These are phyloP conservation scores for Megalops atlanticus DNA, from an alignment of 2,113 vertebrate genomes.

Conservation along the genomic window DNA sequence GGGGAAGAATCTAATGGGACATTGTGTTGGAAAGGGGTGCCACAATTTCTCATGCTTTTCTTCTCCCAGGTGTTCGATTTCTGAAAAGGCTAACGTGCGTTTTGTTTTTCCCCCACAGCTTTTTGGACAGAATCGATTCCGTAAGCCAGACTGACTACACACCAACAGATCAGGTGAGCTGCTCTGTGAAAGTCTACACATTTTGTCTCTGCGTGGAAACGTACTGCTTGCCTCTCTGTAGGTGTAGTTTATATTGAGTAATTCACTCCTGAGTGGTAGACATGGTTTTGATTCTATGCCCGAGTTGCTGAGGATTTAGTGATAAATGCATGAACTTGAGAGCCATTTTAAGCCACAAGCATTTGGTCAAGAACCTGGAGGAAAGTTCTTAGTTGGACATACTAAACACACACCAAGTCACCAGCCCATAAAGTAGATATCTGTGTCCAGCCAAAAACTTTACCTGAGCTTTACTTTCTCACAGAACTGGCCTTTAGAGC, in stretches of 20 bases:
- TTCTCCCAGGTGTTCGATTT: no score
- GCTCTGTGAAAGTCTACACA: neutral
- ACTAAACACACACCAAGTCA: neutral
- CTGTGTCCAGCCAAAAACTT: no score
- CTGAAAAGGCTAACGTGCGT: slow-evolving; percentile 23
- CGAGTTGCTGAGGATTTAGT: no score
- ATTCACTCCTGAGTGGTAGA: no score
- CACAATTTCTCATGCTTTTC: no score
- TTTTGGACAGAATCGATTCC: slow-evolving; percentile 97
- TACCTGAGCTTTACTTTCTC: no score
- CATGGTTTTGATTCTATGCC: neutral
- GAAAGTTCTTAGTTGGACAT: neutral
- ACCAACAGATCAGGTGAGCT: slow-evolving; percentile 92
- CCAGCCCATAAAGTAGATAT: no score
- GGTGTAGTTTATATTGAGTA: neutral
- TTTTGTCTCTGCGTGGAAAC: neutral
- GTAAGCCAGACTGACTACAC: slow-evolving; percentile 97
- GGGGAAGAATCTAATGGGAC: no score
- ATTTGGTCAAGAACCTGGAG: neutral
- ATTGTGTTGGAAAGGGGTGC: no score
- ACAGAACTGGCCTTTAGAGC: no score
- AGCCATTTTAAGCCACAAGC: neutral
- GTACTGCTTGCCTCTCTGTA: neutral
- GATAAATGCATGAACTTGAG: no score
- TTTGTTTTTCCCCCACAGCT: slow-evolving; percentile 72